Conservation (phyloP, 2,113 vertebrate genomes). For the Hippocampus mohnikei region DNA sequence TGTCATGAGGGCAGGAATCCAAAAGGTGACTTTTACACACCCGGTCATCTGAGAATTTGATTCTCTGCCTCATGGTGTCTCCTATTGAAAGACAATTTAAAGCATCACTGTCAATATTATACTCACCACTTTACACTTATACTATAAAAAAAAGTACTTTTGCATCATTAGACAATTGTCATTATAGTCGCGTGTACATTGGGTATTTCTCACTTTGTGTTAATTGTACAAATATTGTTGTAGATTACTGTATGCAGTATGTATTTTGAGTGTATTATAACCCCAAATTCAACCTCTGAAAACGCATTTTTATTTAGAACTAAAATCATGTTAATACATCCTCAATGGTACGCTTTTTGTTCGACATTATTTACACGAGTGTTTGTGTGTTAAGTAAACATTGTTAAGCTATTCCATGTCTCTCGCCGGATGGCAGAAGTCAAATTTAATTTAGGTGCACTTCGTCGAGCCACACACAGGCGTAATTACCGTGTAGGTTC, state of each 20-base stretch:
- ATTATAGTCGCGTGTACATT: neutral
- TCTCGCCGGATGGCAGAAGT: neutral
- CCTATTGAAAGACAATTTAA: conserved; percentile 72
- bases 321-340: neutral
- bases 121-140: neutral
- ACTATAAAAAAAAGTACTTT: neutral
- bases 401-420: neutral
- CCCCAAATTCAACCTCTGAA: too few relatives aligned
- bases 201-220: neutral
- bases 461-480: neutral
- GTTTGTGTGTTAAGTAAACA: neutral
- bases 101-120: neutral
- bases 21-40: conserved; percentile 99
- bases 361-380: neutral
- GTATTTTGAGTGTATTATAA: too few relatives aligned
- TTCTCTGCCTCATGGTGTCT: conserved; percentile 92
- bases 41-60: conserved; percentile 96
- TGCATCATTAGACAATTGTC: neutral
- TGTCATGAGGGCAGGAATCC: conserved; percentile 97
- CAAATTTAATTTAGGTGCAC: neutral
- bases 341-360: neutral
- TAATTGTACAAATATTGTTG: neutral
- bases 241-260: neutral
- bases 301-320: neutral
- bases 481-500: too few relatives aligned